phyloP scores from a whole-genome alignment of 92 coral and sea anemone species.

The Porites evermanni region DNA sequence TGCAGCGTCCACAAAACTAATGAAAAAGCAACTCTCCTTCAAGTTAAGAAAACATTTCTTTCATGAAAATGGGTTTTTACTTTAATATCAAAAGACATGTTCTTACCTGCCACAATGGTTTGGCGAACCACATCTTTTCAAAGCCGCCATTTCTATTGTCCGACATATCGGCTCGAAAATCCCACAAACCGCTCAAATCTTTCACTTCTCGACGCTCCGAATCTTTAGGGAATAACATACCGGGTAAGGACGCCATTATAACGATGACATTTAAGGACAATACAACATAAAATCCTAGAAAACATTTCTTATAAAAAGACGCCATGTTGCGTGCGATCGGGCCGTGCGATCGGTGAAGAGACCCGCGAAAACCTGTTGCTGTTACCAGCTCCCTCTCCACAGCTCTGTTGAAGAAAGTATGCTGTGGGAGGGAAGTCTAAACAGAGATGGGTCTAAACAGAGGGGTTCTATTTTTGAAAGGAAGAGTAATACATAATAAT shows the following conservation, averaged over 20 bases:
- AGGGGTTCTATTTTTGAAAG: neutral
- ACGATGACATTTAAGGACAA: neutral
- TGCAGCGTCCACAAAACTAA: no score
- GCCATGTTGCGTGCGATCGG: slow-evolving; percentile 21
- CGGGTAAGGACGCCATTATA: slow-evolving; percentile 42
- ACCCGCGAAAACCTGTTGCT: slow-evolving; percentile 25
- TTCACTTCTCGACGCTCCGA: slow-evolving; percentile 94
- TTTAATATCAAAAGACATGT: neutral
- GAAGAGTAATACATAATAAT: neutral
- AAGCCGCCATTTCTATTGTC: slow-evolving; percentile 81
- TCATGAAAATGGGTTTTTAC: no score
- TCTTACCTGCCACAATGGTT: slow-evolving; percentile 76
- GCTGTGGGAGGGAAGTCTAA: slow-evolving; percentile 3
- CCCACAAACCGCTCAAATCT: slow-evolving; percentile 93
- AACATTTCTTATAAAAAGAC: neutral
- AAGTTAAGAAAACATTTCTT: no score
- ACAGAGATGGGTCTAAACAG: neutral
- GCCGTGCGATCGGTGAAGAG: neutral
- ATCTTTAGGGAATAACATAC: slow-evolving; percentile 91
- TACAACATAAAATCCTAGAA: neutral
- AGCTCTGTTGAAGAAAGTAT: neutral
- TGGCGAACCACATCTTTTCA: slow-evolving; percentile 76
- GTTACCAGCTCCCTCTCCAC: slow-evolving; percentile 24
- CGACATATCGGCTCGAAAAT: slow-evolving; percentile 90
- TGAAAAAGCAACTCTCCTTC: neutral